These are phyloP conservation scores for Mystacornis crossleyi DNA, from an alignment of 2,113 vertebrate species.

Conservation along the genomic window DNA sequence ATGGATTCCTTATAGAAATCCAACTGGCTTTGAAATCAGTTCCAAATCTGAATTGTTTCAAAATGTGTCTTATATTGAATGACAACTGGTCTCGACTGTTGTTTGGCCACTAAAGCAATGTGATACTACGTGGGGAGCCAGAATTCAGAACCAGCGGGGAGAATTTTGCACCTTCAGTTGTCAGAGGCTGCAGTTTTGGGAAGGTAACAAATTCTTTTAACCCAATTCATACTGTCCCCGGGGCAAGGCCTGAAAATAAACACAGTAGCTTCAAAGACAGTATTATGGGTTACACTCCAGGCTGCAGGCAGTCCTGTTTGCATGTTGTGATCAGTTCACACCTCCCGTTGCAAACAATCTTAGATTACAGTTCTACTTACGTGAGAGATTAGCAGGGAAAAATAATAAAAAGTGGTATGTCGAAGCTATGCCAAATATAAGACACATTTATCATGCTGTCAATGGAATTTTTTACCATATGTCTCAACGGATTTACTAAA, in stretches of 20 bases:
- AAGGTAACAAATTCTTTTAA: not conserved
- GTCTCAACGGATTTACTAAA: not conserved
- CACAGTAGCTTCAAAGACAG: not conserved
- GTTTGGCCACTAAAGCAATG: not conserved
- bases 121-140: not conserved
- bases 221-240: not conserved
- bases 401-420: constrained; percentile 44
- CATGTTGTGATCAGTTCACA: constrained; percentile 7
- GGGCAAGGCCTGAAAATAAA: not conserved
- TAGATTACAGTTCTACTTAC: not conserved
- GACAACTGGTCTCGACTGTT: not conserved
- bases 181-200: not conserved
- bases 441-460: constrained; percentile 36
- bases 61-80: constrained; percentile 56
- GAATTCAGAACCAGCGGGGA: not conserved
- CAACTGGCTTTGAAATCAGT: constrained; percentile 56
- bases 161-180: not conserved
- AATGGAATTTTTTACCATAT: constrained; percentile 12
- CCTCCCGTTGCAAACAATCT: constrained; percentile 8
- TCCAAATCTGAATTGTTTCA: constrained; percentile 72
- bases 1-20: constrained; percentile 55
- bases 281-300: not conserved
- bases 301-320: not conserved
- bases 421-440: constrained; percentile 32
- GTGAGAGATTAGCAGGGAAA: not conserved